Evolutionary conservation across 2,888 invertebrate species (phyloP), one percentile per base, ranked within the genome.

Genomic region (Leptinotarsa rubiginosa): DNA sequence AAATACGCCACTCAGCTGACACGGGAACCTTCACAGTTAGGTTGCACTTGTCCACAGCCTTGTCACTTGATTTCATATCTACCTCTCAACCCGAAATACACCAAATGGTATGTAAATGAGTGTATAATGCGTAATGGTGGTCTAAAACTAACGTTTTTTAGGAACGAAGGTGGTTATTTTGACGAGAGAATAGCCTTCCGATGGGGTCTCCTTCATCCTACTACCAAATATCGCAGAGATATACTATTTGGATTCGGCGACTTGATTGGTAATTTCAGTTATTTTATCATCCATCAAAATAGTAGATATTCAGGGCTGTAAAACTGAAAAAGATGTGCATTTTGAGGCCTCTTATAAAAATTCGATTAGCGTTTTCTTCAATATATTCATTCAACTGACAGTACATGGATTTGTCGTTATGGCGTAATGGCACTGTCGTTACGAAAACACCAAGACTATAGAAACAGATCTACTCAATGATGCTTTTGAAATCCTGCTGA

Each of bases 191-290:
- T 90, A 0, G 89, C 90, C 0, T 87, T 90, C n/a, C 87, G 90
- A 71, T 89, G 89, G 85, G 88, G 88, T 0, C 83, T 92, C 15
- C 86, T 90, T 68, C 88, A 90, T 0, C 91, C 91, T 0, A 88
- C 90, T 4, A 90, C 90, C 1, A 87, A 92, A 59, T 91, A 91
- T 80, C 89, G 89, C 18, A 87, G 92, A 74, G 91, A 92, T 80
- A 90, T 92, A 10, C 88, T 92, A 2, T 92, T 92, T 85, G 90
- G 91, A 75, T 91, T 92, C 77, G 91, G 92, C 79, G 92, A 92
- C 84, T 86, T 92, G 65, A 89, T 92, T 13, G 92, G 91, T 91
- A 70, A 70, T 41, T 41, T 41, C 2, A 41, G 41, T 41, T 41
- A 47, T 66, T 25, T 47, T 68, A 18, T 20, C 49, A 47, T 54